phyloP scores from a whole-genome alignment of 2,888 invertebrate species.

The Ligdia adustata region DNA sequence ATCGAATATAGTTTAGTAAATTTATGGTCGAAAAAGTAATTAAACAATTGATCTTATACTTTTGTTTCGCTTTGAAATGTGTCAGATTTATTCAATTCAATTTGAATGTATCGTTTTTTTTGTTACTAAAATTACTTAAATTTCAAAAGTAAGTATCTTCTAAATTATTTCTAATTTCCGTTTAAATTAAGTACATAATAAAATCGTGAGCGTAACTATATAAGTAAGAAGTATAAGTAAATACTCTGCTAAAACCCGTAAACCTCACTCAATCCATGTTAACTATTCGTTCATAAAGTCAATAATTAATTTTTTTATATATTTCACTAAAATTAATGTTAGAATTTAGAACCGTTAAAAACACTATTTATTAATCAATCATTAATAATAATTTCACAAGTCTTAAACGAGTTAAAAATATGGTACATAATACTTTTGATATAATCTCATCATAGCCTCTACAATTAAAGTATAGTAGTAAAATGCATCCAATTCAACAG shows the following conservation, averaged over 20 bases:
- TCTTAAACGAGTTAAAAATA: slow-evolving; percentile 27
- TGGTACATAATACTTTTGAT: slow-evolving; percentile 26
- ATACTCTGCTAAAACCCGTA: slow-evolving; percentile 9
- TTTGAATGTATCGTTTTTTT: too few species aligned
- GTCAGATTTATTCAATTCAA: too few species aligned
- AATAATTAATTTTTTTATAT: slow-evolving; percentile 1
- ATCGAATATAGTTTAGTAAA: too few species aligned
- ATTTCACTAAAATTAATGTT: slow-evolving; percentile 6
- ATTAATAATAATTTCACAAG: slow-evolving; percentile 19
- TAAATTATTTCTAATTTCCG: too few species aligned
- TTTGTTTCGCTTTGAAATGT: too few species aligned
- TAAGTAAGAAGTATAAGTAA: not conserved
- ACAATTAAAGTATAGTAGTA: slow-evolving; percentile 10
- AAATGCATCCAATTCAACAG: slow-evolving; percentile 1
- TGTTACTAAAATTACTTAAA: too few species aligned
- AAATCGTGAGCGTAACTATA: not conserved
- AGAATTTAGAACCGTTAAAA: slow-evolving; percentile 21
- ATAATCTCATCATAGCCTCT: slow-evolving; percentile 34
- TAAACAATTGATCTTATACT: too few species aligned
- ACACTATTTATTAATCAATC: slow-evolving; percentile 1
- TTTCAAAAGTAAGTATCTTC: too few species aligned
- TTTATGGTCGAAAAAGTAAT: too few species aligned
- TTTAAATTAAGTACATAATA: too few species aligned
- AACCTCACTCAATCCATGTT: not conserved
- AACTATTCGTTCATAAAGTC: slow-evolving; percentile 6